These are phyloP conservation scores for Mayetiola destructor DNA, from an alignment of 2,888 invertebrate species.

Conservation along the genomic window DNA sequence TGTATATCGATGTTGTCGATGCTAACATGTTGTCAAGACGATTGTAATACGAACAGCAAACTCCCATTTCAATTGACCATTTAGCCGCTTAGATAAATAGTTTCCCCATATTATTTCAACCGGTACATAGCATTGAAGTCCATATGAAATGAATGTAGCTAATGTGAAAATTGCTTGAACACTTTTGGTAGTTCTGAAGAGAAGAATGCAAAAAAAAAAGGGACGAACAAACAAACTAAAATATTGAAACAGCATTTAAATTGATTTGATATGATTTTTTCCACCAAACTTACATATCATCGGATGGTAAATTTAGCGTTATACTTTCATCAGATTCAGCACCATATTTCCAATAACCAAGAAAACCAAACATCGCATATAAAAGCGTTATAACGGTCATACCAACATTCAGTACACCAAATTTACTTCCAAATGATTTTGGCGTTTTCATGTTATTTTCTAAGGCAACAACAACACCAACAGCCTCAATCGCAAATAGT, in stretches of 20 bases:
- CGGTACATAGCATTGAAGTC: constrained; percentile 89
- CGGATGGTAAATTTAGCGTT: constrained; percentile 64
- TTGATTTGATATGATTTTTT: not conserved
- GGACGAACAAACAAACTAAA: not conserved
- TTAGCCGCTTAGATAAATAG: constrained; percentile 45
- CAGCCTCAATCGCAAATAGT: constrained; percentile 75
- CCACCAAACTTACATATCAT: constrained; percentile 47
- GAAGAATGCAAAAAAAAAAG: constrained; percentile 14
- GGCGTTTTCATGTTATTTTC: constrained; percentile 92
- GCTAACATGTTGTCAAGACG: constrained; percentile 66
- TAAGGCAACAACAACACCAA: constrained; percentile 70
- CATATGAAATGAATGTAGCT: constrained; percentile 83
- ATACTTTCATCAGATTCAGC: constrained; percentile 57
- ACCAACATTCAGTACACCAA: constrained; percentile 70
- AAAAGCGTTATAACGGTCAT: constrained; percentile 69
- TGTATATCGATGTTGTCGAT: not conserved
- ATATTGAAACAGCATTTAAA: not conserved
- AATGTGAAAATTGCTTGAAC: constrained; percentile 60
- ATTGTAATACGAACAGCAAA: constrained; percentile 60
- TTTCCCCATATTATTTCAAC: constrained; percentile 85
- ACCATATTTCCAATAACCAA: constrained; percentile 82
- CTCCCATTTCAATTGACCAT: constrained; percentile 36
- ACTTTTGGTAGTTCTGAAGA: constrained; percentile 49
- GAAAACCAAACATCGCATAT: constrained; percentile 81
- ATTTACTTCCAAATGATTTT: constrained; percentile 58